Evolutionary conservation across 2,797 vertebrate species (phyloP).

Genomic region (Ctenopoma multispine): DNA sequence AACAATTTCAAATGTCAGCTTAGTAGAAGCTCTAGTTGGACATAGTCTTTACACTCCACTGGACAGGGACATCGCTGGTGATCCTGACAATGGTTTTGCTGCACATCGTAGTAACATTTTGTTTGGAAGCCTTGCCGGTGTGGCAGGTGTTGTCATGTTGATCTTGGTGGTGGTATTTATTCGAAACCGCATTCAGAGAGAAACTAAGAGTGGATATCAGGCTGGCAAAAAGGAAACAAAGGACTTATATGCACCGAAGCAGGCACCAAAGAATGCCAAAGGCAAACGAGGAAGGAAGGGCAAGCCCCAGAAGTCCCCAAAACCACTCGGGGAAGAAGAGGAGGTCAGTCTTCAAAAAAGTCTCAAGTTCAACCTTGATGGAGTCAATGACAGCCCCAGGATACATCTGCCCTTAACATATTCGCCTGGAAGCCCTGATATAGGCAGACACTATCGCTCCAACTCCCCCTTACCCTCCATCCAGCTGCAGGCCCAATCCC

Average conservation of each 20-base stretch:
- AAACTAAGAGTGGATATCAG: constrained; percentile 98
- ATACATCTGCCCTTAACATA: constrained; percentile 99
- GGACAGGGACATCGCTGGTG: constrained; percentile 96
- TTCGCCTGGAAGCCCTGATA: constrained; percentile 95
- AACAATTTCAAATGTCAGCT: constrained; percentile 93
- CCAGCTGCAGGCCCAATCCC: constrained; percentile 97
- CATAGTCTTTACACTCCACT: constrained; percentile 97
- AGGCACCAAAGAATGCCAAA: constrained; percentile 92
- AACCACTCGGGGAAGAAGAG: constrained; percentile 90
- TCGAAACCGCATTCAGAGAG: constrained; percentile 94
- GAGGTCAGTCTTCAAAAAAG: constrained; percentile 96
- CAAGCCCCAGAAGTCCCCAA: constrained; percentile 93
- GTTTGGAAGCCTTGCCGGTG: constrained; percentile 96
- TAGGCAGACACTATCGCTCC: constrained; percentile 98
- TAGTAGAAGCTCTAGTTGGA: constrained; percentile 94
- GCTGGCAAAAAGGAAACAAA: constrained; percentile 99
- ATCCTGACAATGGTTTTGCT: constrained; percentile 93
- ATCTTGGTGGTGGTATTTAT: constrained; percentile 94
- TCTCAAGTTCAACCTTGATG: constrained; percentile 97
- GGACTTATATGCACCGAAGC: constrained; percentile 97
- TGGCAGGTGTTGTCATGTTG: constrained; percentile 93
- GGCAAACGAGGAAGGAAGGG: constrained; percentile 94
- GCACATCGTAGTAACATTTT: constrained; percentile 97
- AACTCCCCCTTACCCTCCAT: constrained; percentile 98
- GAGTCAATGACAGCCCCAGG: constrained; percentile 95